Base-by-base conservation (phyloP, 30 jellyfish, hydroid and myxozoan genomes). In the Turritopsis rubra region DNA sequence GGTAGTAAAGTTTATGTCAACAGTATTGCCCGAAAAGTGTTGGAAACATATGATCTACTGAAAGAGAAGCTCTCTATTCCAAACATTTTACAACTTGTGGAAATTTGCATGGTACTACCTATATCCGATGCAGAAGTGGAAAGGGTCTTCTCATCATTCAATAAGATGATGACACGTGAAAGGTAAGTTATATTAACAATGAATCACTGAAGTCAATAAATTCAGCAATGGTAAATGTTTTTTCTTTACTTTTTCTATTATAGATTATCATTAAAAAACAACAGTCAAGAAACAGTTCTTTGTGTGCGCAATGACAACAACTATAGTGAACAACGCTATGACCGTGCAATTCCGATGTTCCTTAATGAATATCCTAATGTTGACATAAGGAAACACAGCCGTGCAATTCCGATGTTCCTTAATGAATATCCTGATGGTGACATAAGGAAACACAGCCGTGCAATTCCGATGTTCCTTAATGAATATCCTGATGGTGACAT, bases 71-170 rank as follows among this genome's bases (percentile, higher is more conserved):
- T 68, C 19, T 0, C 9, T 7, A 0, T 68, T 19, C 7, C 0
- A 7, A 68, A 1, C 8, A 0, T 1, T 0, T 22, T 7, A 7
- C 77, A 68, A 1, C 77, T 68, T 16, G 77, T 68, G 0, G 77
- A 68, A 1, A 68, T 68, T 0, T 68, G 77, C 77, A 0, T 68
- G 0, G 77, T 68, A 68, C 0, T 68, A 0, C 77, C 77, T 0
- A 68, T 66, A 1, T 66, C 76, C 17, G 17, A 66, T 66, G 76
- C 76, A 66, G 76, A 66, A 17, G 76, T 66, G 17, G 76, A 66
- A 17, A 66, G 76, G 29, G 76, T 66, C 16, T 66, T 66, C 76
- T 66, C 76, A 3, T 4, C 16, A 21, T 66, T 66, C 17, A 66
- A 5, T 3, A 66, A 66, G 17, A 66, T 66, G 76, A 66, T 66